These are phyloP conservation scores for Apistogramma diplotaenia DNA, from an alignment of 2,113 vertebrate species.

Conservation along the genomic window DNA sequence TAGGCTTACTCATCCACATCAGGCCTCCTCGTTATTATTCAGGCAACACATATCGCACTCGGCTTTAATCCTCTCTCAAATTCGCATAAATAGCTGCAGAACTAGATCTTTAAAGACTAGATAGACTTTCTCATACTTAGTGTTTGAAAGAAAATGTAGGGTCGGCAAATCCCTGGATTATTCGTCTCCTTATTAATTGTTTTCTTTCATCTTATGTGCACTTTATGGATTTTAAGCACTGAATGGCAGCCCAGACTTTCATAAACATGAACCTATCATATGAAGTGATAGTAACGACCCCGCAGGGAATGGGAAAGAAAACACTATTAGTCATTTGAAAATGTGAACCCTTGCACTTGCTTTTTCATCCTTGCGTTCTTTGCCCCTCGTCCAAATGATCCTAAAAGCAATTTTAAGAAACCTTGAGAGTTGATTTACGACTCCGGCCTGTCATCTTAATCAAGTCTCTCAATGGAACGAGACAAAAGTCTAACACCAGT, in stretches of 20 bases:
- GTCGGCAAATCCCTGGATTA: background rate
- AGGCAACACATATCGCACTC: constrained; percentile 14
- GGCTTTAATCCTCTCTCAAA: background rate
- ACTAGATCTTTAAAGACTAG: background rate
- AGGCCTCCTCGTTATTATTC: constrained; percentile 24
- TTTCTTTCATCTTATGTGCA: background rate
- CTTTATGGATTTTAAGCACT: background rate
- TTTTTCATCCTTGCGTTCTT: constrained; percentile 65
- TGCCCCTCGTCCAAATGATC: constrained; percentile 70
- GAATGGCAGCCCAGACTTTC: constrained; percentile 21
- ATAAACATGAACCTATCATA: constrained; percentile 52
- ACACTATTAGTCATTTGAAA: constrained; percentile 73
- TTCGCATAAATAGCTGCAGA: background rate
- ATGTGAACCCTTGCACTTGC: constrained; percentile 74
- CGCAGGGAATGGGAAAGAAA: constrained; percentile 65
- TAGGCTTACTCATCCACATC: constrained; percentile 43
- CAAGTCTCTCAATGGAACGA: constrained; percentile 91
- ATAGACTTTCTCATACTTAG: background rate
- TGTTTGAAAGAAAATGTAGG: background rate
- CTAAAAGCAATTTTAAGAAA: constrained; percentile 81
- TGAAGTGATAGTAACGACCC: constrained; percentile 41
- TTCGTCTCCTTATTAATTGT: background rate
- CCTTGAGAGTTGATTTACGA: constrained; percentile 92
- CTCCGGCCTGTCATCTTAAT: constrained; percentile 87
- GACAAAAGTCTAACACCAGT: constrained; percentile 88